Conservation (phyloP, 1,140 invertebrate genomes). For the Melipona quadrifasciata region DNA sequence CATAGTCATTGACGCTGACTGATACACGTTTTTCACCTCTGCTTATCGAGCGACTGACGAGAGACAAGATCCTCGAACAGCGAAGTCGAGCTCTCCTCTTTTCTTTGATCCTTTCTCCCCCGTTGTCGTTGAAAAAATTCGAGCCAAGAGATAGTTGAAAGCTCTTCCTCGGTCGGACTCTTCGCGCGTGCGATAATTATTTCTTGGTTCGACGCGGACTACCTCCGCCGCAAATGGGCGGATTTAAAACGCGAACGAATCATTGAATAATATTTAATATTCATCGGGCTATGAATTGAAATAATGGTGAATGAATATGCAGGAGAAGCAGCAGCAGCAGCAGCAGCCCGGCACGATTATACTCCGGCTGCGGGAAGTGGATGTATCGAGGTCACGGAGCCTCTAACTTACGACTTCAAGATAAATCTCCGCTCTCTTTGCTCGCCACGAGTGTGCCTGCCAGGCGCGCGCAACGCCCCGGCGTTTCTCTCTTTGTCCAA, state of each 20-base stretch:
- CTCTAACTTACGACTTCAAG: conserved; percentile 39
- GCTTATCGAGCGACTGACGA: not conserved
- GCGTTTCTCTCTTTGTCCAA: conserved; percentile 14
- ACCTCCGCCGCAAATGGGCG: not conserved
- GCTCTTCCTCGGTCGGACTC: not conserved
- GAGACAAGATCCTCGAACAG: not conserved
- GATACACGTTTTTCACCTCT: conserved; percentile 29
- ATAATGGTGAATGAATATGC: conserved; percentile 39
- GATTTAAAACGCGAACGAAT: conserved; percentile 12
- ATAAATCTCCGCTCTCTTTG: conserved; percentile 59
- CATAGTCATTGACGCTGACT: conserved; percentile 13
- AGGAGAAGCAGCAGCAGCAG: conserved; percentile 13
- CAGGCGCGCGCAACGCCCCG: conserved; percentile 13
- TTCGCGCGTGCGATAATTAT: conserved; percentile 24
- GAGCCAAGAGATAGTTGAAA: not conserved
- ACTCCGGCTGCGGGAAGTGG: not conserved
- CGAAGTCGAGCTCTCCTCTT: no score
- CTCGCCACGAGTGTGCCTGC: conserved; percentile 22
- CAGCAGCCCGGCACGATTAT: conserved; percentile 11
- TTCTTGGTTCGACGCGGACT: not conserved
- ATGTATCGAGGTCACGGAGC: conserved; percentile 25
- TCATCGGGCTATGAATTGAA: conserved; percentile 26
- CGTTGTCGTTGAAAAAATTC: not conserved
- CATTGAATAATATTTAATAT: conserved; percentile 49
- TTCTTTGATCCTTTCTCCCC: not conserved